These are phyloP conservation scores for Platysternon megacephalum DNA, from an alignment of 2,113 vertebrate genomes.

Conservation along the genomic window DNA sequence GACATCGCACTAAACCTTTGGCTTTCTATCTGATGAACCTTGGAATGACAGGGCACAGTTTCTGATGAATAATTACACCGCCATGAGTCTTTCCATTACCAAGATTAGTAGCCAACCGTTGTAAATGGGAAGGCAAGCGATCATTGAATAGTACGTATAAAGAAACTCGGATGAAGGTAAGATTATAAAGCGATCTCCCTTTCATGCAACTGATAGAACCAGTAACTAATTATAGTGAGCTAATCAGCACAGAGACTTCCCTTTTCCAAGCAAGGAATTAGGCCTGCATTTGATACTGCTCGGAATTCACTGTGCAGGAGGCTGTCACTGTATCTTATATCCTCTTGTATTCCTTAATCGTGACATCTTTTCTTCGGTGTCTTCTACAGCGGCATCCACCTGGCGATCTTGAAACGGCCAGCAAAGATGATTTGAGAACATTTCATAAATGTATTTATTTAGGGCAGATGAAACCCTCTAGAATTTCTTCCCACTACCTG, in stretches of 20 bases:
- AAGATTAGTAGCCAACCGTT: background rate
- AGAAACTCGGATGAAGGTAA: background rate
- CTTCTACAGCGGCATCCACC: background rate
- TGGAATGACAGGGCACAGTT: background rate
- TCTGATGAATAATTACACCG: background rate
- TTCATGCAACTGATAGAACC: background rate
- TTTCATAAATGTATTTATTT: background rate
- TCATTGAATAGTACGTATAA: background rate
- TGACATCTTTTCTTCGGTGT: background rate
- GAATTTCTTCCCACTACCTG: no score
- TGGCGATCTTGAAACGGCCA: background rate
- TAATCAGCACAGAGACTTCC: background rate
- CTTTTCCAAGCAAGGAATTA: background rate
- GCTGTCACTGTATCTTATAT: background rate
- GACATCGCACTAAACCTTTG: background rate
- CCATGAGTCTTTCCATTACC: background rate
- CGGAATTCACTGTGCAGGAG: background rate
- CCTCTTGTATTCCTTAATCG: background rate
- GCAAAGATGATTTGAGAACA: background rate
- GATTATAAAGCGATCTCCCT: background rate
- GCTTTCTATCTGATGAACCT: background rate
- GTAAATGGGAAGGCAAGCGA: accelerated
- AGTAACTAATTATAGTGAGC: background rate
- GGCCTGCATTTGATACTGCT: background rate
- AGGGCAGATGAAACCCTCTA: background rate